Evolutionary conservation across 2,888 invertebrate genomes (phyloP), one percentile per base, ranked within the genome.

Genomic region (Euzetes globulus): DNA sequence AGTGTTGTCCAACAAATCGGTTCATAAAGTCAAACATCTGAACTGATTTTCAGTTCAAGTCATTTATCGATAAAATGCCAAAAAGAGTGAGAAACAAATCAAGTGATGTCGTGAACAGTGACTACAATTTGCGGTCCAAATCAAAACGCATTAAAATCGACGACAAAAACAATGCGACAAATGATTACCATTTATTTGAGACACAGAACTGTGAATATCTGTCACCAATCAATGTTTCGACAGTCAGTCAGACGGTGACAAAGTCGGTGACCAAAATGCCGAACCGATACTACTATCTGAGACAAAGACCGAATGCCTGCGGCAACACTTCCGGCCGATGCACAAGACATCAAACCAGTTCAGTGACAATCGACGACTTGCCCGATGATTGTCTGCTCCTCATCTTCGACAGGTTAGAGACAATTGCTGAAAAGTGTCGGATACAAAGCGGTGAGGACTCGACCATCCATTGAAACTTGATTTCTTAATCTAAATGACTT

Each of bases 261-360:
- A 68, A 68, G 45, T 22, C 33, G 4, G 33, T 68, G 37, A 68
- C 68, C 4, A 68, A 68, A 68, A 68, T 68, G 68, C 68, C 68
- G 22, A 68, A 68, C 41, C 37, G 41, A 37, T 68, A 19, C 22
- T 68, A 68, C 13, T 41, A 68, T 25, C 19, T 68, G 22, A 37
- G 68, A 7, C 68, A 19, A 68, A 68, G 68, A 45, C 29, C 29
- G 1, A 9, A 7, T 5, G 1, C 37, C 19, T 15, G n/a, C 15
- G 45, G 9, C 33, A 22, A 15, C 25, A 22, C 37, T 11, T 55
- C 55, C 29, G 33, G 33, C 29, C 27, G 58, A 22, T 5, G 6
- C 13, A 27, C 27, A 27, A 11, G 27, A 22, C 29, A 29, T 29
- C 33, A 4, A 22, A n/a, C 45, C 37, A 68, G 45, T 68, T 2